Evolutionary conservation across 2,113 vertebrate genomes (phyloP).

Genomic region (Pteropus alecto): DNA sequence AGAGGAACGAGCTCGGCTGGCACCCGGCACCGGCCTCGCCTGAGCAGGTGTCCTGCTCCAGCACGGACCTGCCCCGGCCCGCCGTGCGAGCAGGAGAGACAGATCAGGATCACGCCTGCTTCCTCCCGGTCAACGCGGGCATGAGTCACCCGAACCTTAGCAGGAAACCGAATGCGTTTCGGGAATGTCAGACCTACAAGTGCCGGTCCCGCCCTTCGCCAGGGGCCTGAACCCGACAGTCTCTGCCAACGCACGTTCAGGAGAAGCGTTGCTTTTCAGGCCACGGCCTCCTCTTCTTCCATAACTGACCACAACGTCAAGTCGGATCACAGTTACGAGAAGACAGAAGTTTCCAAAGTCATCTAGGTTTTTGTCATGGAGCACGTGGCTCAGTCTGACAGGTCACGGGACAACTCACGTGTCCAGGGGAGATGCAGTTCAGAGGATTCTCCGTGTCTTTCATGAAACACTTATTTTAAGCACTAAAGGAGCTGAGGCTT

Average conservation of each 20-base stretch:
- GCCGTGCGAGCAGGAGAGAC: not conserved
- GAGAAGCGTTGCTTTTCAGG: not conserved
- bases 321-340: not conserved
- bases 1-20: too few species aligned
- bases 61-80: not conserved
- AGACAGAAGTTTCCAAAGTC: not conserved
- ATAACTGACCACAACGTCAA: not conserved
- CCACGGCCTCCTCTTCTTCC: not conserved
- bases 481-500: not conserved
- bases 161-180: accelerated
- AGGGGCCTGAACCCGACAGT: accelerated
- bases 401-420: not conserved
- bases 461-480: not conserved
- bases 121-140: accelerated
- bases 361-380: not conserved
- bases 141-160: not conserved
- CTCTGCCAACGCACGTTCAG: not conserved
- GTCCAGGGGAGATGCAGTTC: not conserved
- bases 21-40: too few species aligned
- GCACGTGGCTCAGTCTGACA: not conserved
- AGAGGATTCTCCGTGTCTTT: not conserved
- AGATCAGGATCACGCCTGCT: accelerated
- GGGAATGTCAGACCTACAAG: accelerated
- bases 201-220: too few species aligned
- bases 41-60: accelerated